Evolutionary conservation across 2,888 invertebrate genomes (phyloP), one percentile per base, ranked within the genome.

Genomic region (Lasioglossum oenotherae): DNA sequence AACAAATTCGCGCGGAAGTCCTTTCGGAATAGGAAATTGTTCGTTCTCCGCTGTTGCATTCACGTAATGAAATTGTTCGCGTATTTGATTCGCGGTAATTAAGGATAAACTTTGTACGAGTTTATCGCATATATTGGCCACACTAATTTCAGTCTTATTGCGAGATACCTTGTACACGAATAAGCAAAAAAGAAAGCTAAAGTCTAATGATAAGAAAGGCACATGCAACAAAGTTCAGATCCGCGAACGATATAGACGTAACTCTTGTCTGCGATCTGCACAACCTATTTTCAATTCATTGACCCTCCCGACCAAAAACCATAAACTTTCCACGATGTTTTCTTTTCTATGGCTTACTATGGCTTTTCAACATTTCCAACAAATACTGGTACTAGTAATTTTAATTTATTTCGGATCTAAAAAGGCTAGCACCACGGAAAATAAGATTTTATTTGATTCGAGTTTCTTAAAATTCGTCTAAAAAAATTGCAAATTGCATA

Each of bases 191-290:
- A 35, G 35, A 64, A 75, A 76, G 64, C 49, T 53, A 5, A 19
- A 72, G 60, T 46, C 41, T 75, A 8, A 49, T 64, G 83, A 83
- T 83, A 83, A 83, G 76, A 71, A 71, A 76, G 41, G 60, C 53
- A 64, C 82, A 81, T 82, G 82, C 82, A 77, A 82, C 77, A 31
- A 74, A 82, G 73, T 73, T 74, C 74, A 73, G 77, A 82, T 84
- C 53, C 57, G 74, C 38, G 57, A 74, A 60, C 80, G 80, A 83
- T 60, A 80, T 16, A 60, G 82, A 77, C 77, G 77, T 82, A 84
- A 67, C 82, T 74, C 82, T 84, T 82, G 82, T 77, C 82, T 82
- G 74, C 82, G 73, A 84, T 82, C 84, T 74, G 73, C 53, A 57
- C 67, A 77, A 78, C 84, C 84, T 57, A 53, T 81, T 83, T 83